Conservation (phyloP, 2,797 vertebrate species). For the Sternarchorhynchus goeldii region DNA sequence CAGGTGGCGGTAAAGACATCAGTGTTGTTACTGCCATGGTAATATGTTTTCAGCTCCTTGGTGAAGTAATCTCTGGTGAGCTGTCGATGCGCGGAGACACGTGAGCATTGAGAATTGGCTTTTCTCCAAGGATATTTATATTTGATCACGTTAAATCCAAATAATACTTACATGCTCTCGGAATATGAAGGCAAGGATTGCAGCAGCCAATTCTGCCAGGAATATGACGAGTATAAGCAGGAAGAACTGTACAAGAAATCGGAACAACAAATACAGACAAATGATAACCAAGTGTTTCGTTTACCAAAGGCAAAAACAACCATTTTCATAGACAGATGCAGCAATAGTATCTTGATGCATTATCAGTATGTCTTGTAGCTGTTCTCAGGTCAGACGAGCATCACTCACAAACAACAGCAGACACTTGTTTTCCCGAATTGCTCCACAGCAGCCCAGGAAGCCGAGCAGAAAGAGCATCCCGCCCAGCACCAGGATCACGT, state of each 20-base stretch:
- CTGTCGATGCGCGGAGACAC: slow-evolving; percentile 65
- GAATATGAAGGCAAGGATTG: slow-evolving; percentile 92
- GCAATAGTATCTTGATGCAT: not conserved
- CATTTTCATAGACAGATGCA: not conserved
- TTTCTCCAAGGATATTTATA: not conserved
- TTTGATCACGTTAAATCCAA: slow-evolving; percentile 13
- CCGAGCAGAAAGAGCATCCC: slow-evolving; percentile 85
- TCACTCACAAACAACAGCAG: slow-evolving; percentile 90
- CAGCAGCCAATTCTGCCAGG: slow-evolving; percentile 89
- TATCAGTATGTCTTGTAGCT: not conserved
- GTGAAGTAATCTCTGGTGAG: slow-evolving; percentile 91
- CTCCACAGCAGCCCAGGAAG: slow-evolving; percentile 92
- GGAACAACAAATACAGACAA: not conserved
- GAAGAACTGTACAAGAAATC: slow-evolving; percentile 81
- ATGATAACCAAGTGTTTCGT: too few relatives aligned
- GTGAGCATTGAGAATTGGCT: not conserved
- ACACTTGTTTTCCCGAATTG: slow-evolving; percentile 86
- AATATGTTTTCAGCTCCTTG: slow-evolving; percentile 87
- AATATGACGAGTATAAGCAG: slow-evolving; percentile 93
- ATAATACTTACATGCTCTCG: slow-evolving; percentile 85
- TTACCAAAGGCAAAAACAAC: too few relatives aligned
- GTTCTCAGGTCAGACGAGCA: not conserved
- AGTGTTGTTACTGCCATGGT: slow-evolving; percentile 82
- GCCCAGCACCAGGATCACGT: slow-evolving; percentile 84
- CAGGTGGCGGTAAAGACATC: slow-evolving; percentile 89